Conservation (phyloP, 2,888 invertebrate genomes). For the Drosophila borborema region DNA sequence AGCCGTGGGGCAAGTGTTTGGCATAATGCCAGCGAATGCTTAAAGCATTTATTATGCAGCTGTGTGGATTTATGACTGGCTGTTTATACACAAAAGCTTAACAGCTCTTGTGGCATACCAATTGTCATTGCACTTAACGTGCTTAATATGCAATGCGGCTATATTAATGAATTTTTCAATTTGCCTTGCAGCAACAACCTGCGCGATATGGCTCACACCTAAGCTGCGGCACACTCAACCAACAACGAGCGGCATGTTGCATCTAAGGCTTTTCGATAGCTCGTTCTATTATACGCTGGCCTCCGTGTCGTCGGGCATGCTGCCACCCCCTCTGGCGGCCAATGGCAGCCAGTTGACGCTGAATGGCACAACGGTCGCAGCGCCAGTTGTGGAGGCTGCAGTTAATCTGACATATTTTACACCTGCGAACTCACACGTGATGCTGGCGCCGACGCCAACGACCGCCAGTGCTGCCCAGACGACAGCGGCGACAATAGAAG, state of each 20-base stretch:
- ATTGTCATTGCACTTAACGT: constrained; percentile 18
- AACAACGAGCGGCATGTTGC: constrained; percentile 59
- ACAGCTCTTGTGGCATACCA: constrained; percentile 13
- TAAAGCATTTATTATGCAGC: constrained; percentile 59
- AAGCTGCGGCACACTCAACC: constrained; percentile 2
- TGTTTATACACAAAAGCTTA: constrained; percentile 36
- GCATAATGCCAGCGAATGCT: constrained; percentile 58
- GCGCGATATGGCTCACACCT: constrained; percentile 21
- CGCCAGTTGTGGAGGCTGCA: constrained; percentile 36
- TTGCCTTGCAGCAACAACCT: constrained; percentile 35
- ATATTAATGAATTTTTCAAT: constrained; percentile 14
- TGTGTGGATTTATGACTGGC: constrained; percentile 58
- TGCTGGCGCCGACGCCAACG: constrained; percentile 77
- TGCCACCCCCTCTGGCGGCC: constrained; percentile 44
- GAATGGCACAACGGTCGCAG: constrained; percentile 32
- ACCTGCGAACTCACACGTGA: constrained; percentile 82
- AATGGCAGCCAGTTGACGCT: constrained; percentile 55
- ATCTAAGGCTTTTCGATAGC: constrained; percentile 70
- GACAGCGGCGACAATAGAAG: constrained; percentile 81
- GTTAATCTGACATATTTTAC: constrained; percentile 76
- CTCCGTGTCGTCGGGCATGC: constrained; percentile 54
- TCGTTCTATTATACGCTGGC: constrained; percentile 69
- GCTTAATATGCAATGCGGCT: background rate
- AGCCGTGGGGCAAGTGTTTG: constrained; percentile 49
- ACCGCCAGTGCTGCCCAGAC: constrained; percentile 43